phyloP scores from a whole-genome alignment of 2,888 invertebrate genomes.

The Polydrusus cervinus region DNA sequence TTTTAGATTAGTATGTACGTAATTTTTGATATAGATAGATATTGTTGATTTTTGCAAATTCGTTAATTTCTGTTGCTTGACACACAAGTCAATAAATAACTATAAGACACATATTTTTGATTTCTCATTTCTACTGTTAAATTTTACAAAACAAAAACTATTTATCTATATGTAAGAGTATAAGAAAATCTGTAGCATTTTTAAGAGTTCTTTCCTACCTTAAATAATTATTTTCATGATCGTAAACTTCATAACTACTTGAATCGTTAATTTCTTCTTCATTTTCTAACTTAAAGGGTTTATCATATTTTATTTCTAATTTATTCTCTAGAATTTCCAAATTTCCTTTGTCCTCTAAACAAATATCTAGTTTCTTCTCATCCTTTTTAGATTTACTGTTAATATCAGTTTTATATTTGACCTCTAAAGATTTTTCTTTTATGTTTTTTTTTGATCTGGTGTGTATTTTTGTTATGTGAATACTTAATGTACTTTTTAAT shows the following conservation, averaged over 20 bases:
- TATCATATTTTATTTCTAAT: not conserved
- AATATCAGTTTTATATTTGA: not conserved
- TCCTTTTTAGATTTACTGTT: slow-evolving; percentile 3
- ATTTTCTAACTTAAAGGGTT: not conserved
- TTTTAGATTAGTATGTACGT: no score
- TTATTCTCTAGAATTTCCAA: not conserved
- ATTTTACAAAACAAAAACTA: no score
- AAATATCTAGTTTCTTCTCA: not conserved
- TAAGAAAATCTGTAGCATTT: no score
- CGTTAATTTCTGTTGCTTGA: no score
- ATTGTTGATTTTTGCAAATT: no score
- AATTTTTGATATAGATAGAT: no score
- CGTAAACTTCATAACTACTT: slow-evolving; percentile 32
- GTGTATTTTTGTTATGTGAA: slow-evolving; percentile 60
- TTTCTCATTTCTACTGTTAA: no score
- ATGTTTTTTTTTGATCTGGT: slow-evolving; percentile 32
- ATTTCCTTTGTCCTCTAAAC: slow-evolving; percentile 10
- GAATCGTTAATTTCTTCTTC: slow-evolving; percentile 2
- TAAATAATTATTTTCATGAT: slow-evolving; percentile 17
- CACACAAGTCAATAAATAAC: no score
- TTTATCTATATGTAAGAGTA: no score
- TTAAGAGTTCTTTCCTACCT: not conserved
- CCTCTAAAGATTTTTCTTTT: slow-evolving; percentile 3
- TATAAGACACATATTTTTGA: no score
- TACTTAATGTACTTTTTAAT: slow-evolving; percentile 57